phyloP scores from a whole-genome alignment of 2,113 vertebrate species.

The Triplophysa siluroides region DNA sequence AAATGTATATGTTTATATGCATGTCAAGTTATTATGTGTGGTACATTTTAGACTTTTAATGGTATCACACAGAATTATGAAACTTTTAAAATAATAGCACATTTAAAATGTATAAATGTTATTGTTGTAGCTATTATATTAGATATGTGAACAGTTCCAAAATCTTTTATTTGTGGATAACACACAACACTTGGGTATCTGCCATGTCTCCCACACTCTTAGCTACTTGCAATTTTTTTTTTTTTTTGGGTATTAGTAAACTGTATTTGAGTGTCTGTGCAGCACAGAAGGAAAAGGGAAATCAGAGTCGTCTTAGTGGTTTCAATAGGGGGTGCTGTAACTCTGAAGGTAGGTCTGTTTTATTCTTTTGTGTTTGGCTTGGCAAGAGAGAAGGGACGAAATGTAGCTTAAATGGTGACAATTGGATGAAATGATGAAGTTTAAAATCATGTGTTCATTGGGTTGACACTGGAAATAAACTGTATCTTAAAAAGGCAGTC shows the following conservation, averaged over 20 bases:
- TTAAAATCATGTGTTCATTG: constrained; percentile 12
- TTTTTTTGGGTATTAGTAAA: background rate
- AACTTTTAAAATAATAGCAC: too few species aligned
- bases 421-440: constrained; percentile 31
- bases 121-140: too few species aligned
- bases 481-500: too few species aligned
- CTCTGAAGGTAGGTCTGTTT: constrained; percentile 18
- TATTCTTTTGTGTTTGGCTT: constrained; percentile 22
- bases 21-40: too few species aligned
- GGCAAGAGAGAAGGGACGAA: background rate
- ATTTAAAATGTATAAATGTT: too few species aligned
- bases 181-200: too few species aligned
- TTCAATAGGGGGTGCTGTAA: constrained; percentile 34
- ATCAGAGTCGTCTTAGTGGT: constrained; percentile 1
- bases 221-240: background rate
- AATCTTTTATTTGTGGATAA: too few species aligned
- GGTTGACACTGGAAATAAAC: constrained; percentile 11
- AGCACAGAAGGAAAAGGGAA: background rate
- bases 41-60: too few species aligned
- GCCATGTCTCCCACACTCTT: too few species aligned
- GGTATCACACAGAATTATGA: too few species aligned
- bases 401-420: constrained; percentile 1
- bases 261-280: background rate
- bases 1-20: too few species aligned
- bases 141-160: too few species aligned